Base-by-base conservation (phyloP, 2,888 invertebrate genomes). In the Calliphora vomitoria region DNA sequence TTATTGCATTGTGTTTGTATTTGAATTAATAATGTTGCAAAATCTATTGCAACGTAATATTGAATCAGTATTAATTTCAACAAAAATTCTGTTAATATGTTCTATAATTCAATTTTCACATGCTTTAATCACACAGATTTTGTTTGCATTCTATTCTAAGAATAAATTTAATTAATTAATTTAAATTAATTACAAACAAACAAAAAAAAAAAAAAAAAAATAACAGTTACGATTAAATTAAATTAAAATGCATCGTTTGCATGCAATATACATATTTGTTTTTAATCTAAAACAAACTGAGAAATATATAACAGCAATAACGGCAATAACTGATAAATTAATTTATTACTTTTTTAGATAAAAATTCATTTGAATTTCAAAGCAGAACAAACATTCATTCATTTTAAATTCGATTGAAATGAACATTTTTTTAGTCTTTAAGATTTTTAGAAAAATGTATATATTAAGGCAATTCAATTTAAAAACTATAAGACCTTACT, bases 81-180 rank as follows among this genome's bases (percentile, higher is more conserved):
- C 35, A 35, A 6, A 35, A 35, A 44, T 13, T 44, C 44, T 4
- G 3, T 10, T 10, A 62, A 18, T 41, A 41, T 35, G 53, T 53
- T 53, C 8, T 4, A 3, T 20, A 20, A 53, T 41, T 41, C 55
- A 53, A 41, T 38, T 66, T 53, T 25, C 53, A 25, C 25, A 55
- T 66, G 41, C 11, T n/a, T 4, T 44, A 68, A 68, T 35, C 5
- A 44, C 66, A 53, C 18, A 55, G 66, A 66, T 38, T 66, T 76
- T 68, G 38, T 55, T 41, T 53, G n/a, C 44, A 50, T 20, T 62
- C 20, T 55, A 44, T 58, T 13, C 31, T 68, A 25, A n/a, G 60
- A 69, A 81, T 71, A 44, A 41, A 66, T 44, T 20, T 62, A 81
- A 81, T 64, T 41, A 74, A 72, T 64, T 41, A 74, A 72, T 72